Conservation (phyloP, 2,113 vertebrate genomes). For the Malurus melanocephalus region DNA sequence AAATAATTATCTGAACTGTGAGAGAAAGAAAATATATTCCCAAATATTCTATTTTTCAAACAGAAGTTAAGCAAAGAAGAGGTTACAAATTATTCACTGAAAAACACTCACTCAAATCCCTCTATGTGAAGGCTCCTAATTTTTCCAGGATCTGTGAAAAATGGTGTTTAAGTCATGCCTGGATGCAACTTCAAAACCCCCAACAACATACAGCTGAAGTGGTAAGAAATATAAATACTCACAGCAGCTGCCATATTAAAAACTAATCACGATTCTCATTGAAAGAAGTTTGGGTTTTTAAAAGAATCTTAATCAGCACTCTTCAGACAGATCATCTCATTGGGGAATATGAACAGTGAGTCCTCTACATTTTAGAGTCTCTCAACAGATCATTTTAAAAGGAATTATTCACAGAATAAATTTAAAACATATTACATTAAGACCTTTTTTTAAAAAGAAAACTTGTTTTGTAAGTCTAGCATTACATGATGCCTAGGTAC, state of each 20-base stretch:
- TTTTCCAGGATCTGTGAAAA: conserved; percentile 3
- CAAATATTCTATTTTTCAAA: not conserved
- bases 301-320: conserved; percentile 1
- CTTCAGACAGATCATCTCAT: conserved; percentile 10
- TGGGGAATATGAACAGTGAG: not conserved
- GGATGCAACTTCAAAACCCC: not conserved
- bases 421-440: not conserved
- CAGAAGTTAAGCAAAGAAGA: not conserved
- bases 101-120: conserved; percentile 2
- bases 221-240: conserved; percentile 15
- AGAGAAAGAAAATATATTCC: not conserved
- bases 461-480: not conserved
- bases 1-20: not conserved
- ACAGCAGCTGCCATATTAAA: not conserved
- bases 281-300: conserved; percentile 6
- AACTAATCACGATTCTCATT: not conserved
- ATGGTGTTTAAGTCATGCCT: not conserved
- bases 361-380: not conserved
- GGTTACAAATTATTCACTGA: not conserved
- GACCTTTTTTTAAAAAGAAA: not conserved
- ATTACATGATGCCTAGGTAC: not conserved
- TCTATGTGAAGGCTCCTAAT: not conserved
- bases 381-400: not conserved
- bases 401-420: not conserved
- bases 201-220: not conserved